Evolutionary conservation across 2,888 invertebrate species (phyloP), one percentile per base, ranked within the genome.

Genomic region (Zaprionus bogoriensis): DNA sequence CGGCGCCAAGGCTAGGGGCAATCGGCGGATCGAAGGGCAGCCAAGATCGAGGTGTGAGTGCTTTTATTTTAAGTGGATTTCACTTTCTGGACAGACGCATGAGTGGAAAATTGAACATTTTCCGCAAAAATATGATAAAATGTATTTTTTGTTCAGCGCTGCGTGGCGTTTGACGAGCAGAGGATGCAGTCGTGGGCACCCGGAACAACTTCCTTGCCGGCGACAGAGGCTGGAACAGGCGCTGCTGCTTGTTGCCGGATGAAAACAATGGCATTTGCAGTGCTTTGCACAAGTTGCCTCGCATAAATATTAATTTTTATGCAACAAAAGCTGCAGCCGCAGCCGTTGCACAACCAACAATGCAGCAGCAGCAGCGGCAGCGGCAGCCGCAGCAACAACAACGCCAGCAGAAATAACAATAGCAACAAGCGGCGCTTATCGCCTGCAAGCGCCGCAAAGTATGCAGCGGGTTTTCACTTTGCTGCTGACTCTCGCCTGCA

Each of bases 271-370:
- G 81, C 85, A 77, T 74, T 82, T 69, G 79, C 84, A 80, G 77
- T 67, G 87, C 87, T 77, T 80, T 77, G 78, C 80, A 66, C 84
- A 87, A 80, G 69, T 87, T 84, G 81, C 77, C 63, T 77, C 77
- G 79, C 87, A 87, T 82, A 87, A 82, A 82, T 82, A 87, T 82
- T 82, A 82, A 82, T 82, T 87, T 84, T 85, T 79, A 85, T 82
- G 75, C 81, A 78, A 85, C 87, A 82, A 85, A 75, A 76, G 71
- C 72, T 58, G 60, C 55, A 41, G 65, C 54, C 41, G 53, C 65
- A 70, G 67, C 46, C 54, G 52, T 53, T 41, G 30, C 47, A 51
- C 41, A 41, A 59, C 58, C 72, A 66, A 30, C 58, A 30, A 60
- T n/a, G 14, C 36, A 52, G 14, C 50, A 54, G 25, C 22, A 25